Evolutionary conservation across 2,113 vertebrate species (phyloP).

Genomic region (Mesoclemmys tuberculata): DNA sequence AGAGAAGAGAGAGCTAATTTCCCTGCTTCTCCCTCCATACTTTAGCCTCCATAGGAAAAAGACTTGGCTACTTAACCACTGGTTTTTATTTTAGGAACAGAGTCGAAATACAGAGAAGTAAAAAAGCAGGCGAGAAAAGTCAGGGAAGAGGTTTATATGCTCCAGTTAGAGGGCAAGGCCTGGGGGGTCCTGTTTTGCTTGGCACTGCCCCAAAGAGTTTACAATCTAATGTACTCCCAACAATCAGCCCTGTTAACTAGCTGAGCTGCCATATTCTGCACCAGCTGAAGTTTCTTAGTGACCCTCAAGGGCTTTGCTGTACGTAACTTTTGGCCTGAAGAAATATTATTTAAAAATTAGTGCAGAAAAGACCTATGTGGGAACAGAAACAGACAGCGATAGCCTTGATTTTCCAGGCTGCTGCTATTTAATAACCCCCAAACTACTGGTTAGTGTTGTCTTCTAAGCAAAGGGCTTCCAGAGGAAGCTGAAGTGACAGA

Average conservation of each 20-base stretch:
- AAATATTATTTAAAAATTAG: background rate
- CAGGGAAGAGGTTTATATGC: background rate
- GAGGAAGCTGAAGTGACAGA: background rate
- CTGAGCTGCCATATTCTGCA: background rate
- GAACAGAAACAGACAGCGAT: background rate
- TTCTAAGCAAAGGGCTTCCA: background rate
- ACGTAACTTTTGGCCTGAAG: background rate
- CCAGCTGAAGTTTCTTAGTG: background rate
- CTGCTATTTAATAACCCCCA: background rate
- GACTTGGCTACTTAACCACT: background rate
- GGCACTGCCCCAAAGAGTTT: background rate
- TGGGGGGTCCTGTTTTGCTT: background rate
- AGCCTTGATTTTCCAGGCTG: background rate
- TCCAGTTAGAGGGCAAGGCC: too few relatives aligned
- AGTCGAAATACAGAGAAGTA: background rate
- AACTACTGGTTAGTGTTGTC: background rate
- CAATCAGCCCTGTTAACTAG: background rate
- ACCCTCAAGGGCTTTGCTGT: background rate
- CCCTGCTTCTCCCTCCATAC: background rate
- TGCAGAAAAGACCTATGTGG: background rate
- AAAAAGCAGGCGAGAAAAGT: background rate
- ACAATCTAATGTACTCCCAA: background rate
- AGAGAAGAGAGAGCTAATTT: background rate
- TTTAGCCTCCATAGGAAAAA: background rate
- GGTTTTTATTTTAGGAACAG: background rate